Evolutionary conservation across 2,888 invertebrate species (phyloP), one percentile per base, ranked within the genome.

Genomic region (Drosophila kanekoi): DNA sequence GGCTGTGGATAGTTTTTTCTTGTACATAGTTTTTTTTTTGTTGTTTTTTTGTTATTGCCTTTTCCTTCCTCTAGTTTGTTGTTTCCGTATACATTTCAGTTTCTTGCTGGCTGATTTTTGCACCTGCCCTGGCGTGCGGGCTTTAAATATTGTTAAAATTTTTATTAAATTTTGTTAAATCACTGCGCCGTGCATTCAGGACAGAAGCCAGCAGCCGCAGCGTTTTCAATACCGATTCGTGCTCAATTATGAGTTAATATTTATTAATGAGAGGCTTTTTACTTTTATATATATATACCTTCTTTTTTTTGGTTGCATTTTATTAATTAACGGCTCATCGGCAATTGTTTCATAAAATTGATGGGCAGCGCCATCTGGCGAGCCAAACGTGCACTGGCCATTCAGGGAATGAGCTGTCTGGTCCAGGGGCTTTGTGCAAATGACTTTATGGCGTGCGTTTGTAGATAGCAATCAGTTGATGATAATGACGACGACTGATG

Each of bases 231-330:
- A 67, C 66, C 44, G 44, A 60, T 68, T 60, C 53, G 68, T 78
- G 72, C 49, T 62, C 68, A 78, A 87, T 87, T 85, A 82, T 81
- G 77, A 86, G 77, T 83, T 84, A 77, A 88, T 82, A 82, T 75
- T 75, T 80, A 84, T 86, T 84, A 84, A 86, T 83, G 72, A 77
- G 84, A 38, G 33, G 45, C 40, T 20, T 35, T 58, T 41, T 45
- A 35, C n/a, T 49, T 54, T 57, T 58, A 49, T 41, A 45, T 68
- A 60, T 35, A 44, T 59, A 47, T 51, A 48, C 45, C n/a, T 58
- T 51, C 52, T 48, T 16, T 58, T 63, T 47, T 41, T 41, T 40
- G 33, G 16, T 44, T 71, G 66, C 66, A 76, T 75, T 59, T 76
- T 65, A 79, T 77, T 77, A 77, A 77, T 77, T 67, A 75, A 66